phyloP scores from a whole-genome alignment of 2,888 invertebrate species.

The Ennomos quercinarius region DNA sequence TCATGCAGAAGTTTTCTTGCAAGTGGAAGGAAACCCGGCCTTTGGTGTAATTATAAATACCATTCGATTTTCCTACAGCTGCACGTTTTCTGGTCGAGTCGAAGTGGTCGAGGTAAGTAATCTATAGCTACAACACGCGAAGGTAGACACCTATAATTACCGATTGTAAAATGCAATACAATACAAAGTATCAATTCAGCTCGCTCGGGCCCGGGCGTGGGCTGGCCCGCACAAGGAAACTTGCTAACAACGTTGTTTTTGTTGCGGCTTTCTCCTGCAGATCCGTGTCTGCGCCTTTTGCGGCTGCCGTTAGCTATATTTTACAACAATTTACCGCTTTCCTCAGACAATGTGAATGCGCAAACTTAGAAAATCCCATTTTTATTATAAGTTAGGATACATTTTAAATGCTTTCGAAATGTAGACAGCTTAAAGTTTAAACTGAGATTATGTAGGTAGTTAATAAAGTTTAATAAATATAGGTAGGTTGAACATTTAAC shows the following conservation, averaged over 20 bases:
- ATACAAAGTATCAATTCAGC: slow-evolving; percentile 14
- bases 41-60: no score
- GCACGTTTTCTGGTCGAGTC: no score
- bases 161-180: neutral
- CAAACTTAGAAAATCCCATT: slow-evolving; percentile 9
- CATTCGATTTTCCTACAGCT: no score
- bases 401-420: neutral
- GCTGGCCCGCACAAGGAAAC: slow-evolving; percentile 43
- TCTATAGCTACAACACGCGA: neutral
- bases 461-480: no score
- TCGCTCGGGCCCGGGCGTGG: slow-evolving; percentile 16
- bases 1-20: no score
- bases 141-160: neutral
- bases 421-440: neutral
- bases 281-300: slow-evolving; percentile 32
- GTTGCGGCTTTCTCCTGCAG: slow-evolving; percentile 44
- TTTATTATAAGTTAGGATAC: neutral
- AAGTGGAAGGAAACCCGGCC: no score
- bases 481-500: no score
- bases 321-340: slow-evolving; percentile 30
- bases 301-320: slow-evolving; percentile 34
- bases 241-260: slow-evolving; percentile 36
- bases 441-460: no score
- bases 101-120: neutral
- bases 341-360: slow-evolving; percentile 10